Conservation (phyloP, 1,140 invertebrate genomes). For the Tetraneura akinire region DNA sequence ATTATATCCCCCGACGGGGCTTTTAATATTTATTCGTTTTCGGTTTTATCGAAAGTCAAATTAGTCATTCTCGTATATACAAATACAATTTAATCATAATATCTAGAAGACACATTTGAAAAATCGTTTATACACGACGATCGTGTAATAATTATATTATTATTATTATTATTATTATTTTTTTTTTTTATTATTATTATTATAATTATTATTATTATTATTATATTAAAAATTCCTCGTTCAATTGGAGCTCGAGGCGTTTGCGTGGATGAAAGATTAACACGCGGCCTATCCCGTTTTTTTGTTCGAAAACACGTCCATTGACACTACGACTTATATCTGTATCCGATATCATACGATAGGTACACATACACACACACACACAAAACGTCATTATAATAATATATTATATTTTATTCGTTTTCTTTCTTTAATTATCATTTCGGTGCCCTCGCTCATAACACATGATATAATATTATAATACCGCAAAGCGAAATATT, state of each 20-base stretch:
- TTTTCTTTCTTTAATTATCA: slow-evolving; percentile 34
- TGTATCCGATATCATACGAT: slow-evolving; percentile 3
- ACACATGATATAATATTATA: not conserved
- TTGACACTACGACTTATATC: slow-evolving; percentile 23
- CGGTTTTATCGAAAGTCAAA: too few species aligned
- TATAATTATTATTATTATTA: not conserved
- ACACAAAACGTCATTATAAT: not conserved
- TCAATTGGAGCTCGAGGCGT: not conserved
- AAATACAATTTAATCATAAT: not conserved
- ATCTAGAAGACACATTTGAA: not conserved
- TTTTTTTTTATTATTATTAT: too few species aligned
- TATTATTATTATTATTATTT: too few species aligned
- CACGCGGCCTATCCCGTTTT: slow-evolving; percentile 22
- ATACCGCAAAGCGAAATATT: too few species aligned
- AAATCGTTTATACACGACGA: slow-evolving; percentile 1
- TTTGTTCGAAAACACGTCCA: slow-evolving; percentile 23
- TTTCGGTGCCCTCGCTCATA: not conserved
- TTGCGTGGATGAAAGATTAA: slow-evolving; percentile 23
- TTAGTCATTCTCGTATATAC: too few species aligned
- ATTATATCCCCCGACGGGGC: too few species aligned
- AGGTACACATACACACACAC: not conserved
- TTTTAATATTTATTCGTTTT: too few species aligned
- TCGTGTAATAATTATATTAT: not conserved
- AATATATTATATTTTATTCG: not conserved
- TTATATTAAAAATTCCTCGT: slow-evolving; percentile 23